A percentile compares a stretch with the other conserved stretches of the same genome.
Evolutionary conservation across 1,140 invertebrate species (phyloP).

Genomic region (Drosophila ananassae): DNA sequence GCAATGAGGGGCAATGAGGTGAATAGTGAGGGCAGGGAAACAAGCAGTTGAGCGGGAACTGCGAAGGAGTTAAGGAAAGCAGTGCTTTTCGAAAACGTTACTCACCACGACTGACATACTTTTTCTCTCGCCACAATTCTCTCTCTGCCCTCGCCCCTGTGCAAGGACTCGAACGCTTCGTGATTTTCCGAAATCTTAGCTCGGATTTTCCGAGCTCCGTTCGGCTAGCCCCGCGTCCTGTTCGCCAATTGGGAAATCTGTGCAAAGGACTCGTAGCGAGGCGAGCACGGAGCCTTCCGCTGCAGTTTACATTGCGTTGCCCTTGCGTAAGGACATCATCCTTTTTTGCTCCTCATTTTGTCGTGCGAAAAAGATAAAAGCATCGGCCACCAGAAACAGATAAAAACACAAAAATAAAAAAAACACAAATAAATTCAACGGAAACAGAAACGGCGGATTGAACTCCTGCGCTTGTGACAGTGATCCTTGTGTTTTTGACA

Average conservation of each 20-base stretch:
- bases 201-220: constrained; percentile 14
- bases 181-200: constrained; percentile 26
- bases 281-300: constrained; percentile 20
- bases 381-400: constrained; percentile 3
- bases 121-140: neutral
- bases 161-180: neutral
- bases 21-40: neutral
- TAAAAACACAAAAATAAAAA: constrained; percentile 26
- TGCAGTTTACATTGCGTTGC: constrained; percentile 76
- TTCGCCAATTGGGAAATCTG: constrained; percentile 51
- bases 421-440: constrained; percentile 10
- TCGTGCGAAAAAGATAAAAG: constrained; percentile 2
- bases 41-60: too few relatives aligned
- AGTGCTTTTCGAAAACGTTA: neutral
- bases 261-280: constrained; percentile 43
- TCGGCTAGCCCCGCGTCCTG: constrained; percentile 5
- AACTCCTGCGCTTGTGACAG: constrained; percentile 38
- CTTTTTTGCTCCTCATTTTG: constrained; percentile 1
- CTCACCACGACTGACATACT: neutral
- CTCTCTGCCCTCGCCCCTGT: neutral
- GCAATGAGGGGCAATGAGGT: neutral
- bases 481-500: constrained; percentile 62
- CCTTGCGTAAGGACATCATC: constrained; percentile 66
- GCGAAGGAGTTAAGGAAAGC: neutral
- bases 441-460: constrained; percentile 37